Percentiles rank a stretch among this genome's conserved stretches.
phyloP scores from a whole-genome alignment of 2,113 vertebrate species.

The Crotalus helleri region DNA sequence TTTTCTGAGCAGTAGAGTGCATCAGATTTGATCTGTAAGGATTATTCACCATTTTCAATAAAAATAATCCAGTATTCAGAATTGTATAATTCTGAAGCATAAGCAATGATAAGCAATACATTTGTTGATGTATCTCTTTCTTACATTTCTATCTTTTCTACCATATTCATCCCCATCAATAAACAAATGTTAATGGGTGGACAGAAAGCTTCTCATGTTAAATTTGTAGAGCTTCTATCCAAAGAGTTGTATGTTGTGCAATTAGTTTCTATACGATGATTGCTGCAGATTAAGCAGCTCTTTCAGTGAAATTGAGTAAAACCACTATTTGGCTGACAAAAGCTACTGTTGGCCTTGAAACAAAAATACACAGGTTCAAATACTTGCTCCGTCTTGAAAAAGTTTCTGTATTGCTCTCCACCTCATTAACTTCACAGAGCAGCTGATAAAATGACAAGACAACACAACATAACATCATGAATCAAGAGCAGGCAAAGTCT shows the following conservation, averaged over 20 bases:
- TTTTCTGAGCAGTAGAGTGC: neutral
- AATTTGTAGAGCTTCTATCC: neutral
- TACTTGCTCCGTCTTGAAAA: neutral
- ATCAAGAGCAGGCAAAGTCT: neutral
- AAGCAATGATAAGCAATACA: neutral
- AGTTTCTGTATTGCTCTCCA: neutral
- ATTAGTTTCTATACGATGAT: neutral
- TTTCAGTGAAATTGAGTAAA: neutral
- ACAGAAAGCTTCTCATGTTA: neutral
- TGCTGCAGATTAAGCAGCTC: neutral
- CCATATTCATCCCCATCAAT: neutral
- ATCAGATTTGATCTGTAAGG: neutral
- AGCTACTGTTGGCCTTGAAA: neutral
- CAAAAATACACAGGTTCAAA: neutral
- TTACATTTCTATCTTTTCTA: neutral
- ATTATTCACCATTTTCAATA: neutral
- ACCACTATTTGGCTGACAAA: neutral
- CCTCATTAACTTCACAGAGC: neutral
- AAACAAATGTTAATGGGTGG: neutral
- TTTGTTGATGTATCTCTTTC: neutral
- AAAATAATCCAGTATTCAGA: neutral
- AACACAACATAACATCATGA: neutral
- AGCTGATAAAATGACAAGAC: neutral
- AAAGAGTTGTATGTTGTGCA: neutral
- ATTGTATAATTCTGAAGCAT: neutral